Conservation (phyloP, 2,888 invertebrate species). For the Eupelmus urozonus region DNA sequence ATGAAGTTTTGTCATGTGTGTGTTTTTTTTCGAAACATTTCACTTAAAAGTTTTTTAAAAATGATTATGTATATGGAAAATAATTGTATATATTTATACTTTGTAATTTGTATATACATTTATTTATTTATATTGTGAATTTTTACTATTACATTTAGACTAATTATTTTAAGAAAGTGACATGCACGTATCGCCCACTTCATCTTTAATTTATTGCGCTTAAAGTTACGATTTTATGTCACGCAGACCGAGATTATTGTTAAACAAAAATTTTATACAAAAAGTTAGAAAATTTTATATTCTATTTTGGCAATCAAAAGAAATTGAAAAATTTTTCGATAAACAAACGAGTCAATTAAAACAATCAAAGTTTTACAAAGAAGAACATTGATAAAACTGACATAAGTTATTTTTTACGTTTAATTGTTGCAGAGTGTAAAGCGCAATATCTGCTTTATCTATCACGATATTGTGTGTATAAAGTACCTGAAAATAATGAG, state of each 20-base stretch:
- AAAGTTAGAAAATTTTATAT: not conserved
- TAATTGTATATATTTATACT: not conserved
- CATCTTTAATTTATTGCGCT: not conserved
- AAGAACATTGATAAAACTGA: slow-evolving; percentile 42
- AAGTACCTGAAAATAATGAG: slow-evolving; percentile 75
- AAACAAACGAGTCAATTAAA: not conserved
- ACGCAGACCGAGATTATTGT: not conserved
- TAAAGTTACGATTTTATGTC: not conserved
- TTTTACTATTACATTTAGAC: not conserved
- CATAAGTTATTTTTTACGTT: slow-evolving; percentile 53
- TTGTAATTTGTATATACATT: not conserved
- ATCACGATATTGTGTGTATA: slow-evolving; percentile 75
- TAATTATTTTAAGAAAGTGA: not conserved
- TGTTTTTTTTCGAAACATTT: too few species aligned
- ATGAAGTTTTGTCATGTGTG: too few species aligned
- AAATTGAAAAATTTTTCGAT: not conserved
- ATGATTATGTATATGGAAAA: not conserved
- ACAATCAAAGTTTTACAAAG: not conserved
- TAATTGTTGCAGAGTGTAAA: slow-evolving; percentile 55
- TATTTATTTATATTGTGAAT: slow-evolving; percentile 1
- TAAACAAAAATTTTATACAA: not conserved
- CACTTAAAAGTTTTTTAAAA: not conserved
- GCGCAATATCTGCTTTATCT: slow-evolving; percentile 68
- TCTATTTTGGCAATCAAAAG: not conserved
- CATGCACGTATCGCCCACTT: not conserved